Evolutionary conservation across 1,140 invertebrate species (phyloP).

Genomic region (Scaptomyza hsui): DNA sequence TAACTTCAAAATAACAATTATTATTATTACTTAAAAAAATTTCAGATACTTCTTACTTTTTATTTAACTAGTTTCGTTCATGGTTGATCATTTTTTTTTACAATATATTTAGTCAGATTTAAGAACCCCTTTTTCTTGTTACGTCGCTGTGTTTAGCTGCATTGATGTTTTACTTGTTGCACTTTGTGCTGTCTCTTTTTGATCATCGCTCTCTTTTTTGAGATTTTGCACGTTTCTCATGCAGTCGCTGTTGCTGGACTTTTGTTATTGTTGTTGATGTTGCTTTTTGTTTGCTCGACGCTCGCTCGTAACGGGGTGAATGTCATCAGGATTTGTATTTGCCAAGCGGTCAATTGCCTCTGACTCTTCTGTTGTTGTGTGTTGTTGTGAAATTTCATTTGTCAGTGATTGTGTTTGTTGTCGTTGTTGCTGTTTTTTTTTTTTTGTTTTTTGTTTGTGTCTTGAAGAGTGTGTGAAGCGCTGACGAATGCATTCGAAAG

Average conservation of each 20-base stretch:
- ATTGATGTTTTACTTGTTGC: slow-evolving; percentile 35
- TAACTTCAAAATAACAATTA: too few species aligned
- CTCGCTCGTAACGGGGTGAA: slow-evolving; percentile 77
- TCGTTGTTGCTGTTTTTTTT: slow-evolving; percentile 6
- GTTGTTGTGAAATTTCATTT: slow-evolving; percentile 64
- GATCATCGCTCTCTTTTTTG: slow-evolving; percentile 6
- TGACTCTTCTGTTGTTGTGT: slow-evolving; percentile 39
- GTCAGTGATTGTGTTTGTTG: slow-evolving; percentile 43
- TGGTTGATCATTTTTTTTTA: too few species aligned
- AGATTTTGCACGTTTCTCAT: slow-evolving; percentile 47
- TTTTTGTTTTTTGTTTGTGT: too few species aligned
- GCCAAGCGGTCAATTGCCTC: slow-evolving; percentile 74
- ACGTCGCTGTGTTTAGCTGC: slow-evolving; percentile 40
- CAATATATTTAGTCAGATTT: background rate
- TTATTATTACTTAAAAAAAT: too few species aligned
- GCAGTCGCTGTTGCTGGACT: slow-evolving; percentile 19
- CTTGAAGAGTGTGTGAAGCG: slow-evolving; percentile 54
- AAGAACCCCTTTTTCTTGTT: background rate
- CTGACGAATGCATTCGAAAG: slow-evolving; percentile 69
- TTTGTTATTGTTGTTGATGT: slow-evolving; percentile 12
- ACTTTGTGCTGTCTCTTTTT: slow-evolving; percentile 3
- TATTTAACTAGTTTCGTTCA: too few species aligned
- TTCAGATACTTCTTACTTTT: too few species aligned
- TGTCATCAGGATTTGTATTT: slow-evolving; percentile 81
- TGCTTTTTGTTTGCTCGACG: slow-evolving; percentile 35